phyloP scores from a whole-genome alignment of 2,888 invertebrate genomes.

The Cryptocephalus primarius region DNA sequence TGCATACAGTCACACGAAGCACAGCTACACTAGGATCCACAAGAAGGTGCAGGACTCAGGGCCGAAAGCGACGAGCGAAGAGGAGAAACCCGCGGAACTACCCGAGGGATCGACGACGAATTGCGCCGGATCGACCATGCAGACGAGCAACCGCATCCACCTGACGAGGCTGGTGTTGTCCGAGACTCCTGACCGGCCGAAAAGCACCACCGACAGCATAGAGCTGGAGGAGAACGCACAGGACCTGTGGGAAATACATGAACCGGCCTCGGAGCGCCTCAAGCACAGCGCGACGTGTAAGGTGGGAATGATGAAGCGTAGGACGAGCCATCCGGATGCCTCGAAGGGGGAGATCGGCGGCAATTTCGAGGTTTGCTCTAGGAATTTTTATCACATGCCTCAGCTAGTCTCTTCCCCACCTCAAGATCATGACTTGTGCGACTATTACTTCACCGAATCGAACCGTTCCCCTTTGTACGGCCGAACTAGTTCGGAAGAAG shows the following conservation, averaged over 20 bases:
- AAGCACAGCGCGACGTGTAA: conserved; percentile 27
- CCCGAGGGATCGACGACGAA: not conserved
- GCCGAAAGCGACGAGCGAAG: not conserved
- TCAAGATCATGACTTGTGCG: conserved; percentile 24
- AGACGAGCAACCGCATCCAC: conserved; percentile 22
- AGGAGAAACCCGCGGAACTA: not conserved
- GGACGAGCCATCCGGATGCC: conserved; percentile 21
- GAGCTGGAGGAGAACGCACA: conserved; percentile 29
- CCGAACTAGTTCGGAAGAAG: conserved; percentile 13
- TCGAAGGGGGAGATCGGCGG: conserved; percentile 13
- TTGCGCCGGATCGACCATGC: conserved; percentile 4
- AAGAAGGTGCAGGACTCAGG: conserved; percentile 14
- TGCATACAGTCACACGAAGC: conserved; percentile 19
- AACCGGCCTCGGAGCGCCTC: conserved; percentile 21
- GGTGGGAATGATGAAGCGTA: conserved; percentile 26
- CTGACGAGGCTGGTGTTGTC: conserved; percentile 29
- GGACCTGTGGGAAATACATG: conserved; percentile 31
- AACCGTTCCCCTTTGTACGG: conserved; percentile 24
- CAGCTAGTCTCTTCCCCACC: conserved; percentile 26
- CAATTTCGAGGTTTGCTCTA: conserved; percentile 24
- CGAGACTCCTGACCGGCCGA: conserved; percentile 29
- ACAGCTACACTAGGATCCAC: conserved; percentile 20
- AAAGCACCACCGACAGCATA: conserved; percentile 32
- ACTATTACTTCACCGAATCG: conserved; percentile 23
- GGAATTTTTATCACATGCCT: conserved; percentile 25